Evolutionary conservation across 2,113 vertebrate genomes (phyloP).

Genomic region (Gymnocephalus cernua): DNA sequence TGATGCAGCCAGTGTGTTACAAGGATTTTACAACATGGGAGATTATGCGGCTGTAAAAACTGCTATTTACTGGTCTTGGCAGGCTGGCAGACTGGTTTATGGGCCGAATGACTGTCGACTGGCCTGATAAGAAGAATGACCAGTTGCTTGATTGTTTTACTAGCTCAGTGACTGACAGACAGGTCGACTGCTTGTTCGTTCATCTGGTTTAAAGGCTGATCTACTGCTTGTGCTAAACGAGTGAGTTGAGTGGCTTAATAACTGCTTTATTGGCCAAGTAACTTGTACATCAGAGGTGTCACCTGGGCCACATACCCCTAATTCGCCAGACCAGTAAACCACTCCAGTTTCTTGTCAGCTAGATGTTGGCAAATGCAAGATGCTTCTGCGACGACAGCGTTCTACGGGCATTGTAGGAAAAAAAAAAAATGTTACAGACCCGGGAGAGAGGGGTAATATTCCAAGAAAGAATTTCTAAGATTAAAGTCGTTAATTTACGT

Average conservation of each 20-base stretch:
- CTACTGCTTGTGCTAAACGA: not conserved
- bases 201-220: not conserved
- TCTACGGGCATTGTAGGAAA: too few relatives aligned
- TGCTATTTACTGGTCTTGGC: slow-evolving; percentile 42
- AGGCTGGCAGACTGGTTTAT: slow-evolving; percentile 26
- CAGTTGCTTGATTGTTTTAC: slow-evolving; percentile 1
- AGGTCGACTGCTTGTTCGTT: not conserved
- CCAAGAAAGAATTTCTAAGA: too few relatives aligned
- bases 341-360: too few relatives aligned
- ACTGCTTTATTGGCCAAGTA: not conserved
- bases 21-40: slow-evolving; percentile 45
- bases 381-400: too few relatives aligned
- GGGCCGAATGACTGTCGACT: not conserved
- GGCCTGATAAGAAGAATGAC: not conserved
- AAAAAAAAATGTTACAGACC: too few relatives aligned
- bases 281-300: too few relatives aligned
- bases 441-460: too few relatives aligned
- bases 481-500: too few relatives aligned
- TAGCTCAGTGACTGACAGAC: not conserved
- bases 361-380: too few relatives aligned
- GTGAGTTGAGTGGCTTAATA: not conserved
- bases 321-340: too few relatives aligned
- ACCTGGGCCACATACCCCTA: too few relatives aligned
- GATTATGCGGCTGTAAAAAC: slow-evolving; percentile 56
- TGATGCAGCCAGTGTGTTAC: slow-evolving; percentile 2